Conservation (phyloP, 2,888 invertebrate species). For the Chelonus formosanus region DNA sequence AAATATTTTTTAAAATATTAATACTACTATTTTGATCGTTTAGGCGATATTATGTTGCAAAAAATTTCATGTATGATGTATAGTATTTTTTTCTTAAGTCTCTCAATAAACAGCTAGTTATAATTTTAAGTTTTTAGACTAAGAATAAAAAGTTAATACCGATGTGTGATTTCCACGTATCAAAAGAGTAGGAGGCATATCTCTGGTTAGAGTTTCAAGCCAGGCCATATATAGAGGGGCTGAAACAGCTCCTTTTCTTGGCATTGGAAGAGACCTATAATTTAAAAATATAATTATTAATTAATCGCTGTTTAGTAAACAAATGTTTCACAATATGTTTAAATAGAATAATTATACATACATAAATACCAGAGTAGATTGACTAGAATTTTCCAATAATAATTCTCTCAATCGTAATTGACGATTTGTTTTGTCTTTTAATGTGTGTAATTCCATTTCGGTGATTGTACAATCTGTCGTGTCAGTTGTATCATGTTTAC, state of each 20-base stretch:
- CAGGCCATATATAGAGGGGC: constrained; percentile 95
- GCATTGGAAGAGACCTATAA: constrained; percentile 87
- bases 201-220: constrained; percentile 89
- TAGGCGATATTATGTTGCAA: too few relatives aligned
- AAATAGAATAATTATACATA: constrained; percentile 66
- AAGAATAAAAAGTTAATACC: constrained; percentile 89
- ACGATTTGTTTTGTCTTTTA: constrained; percentile 88
- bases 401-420: constrained; percentile 92
- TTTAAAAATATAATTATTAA: constrained; percentile 21
- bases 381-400: constrained; percentile 84
- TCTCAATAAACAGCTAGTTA: too few relatives aligned
- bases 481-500: constrained; percentile 59
- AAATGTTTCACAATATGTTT: too few relatives aligned
- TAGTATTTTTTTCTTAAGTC: too few relatives aligned
- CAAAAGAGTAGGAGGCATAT: constrained; percentile 88
- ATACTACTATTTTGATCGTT: too few relatives aligned
- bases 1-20: too few relatives aligned
- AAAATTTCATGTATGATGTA: too few relatives aligned
- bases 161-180: constrained; percentile 89
- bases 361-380: constrained; percentile 94
- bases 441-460: constrained; percentile 75
- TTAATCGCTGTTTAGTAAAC: too few relatives aligned
- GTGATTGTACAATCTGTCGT: constrained; percentile 73
- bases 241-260: constrained; percentile 87
- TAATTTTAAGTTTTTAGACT: constrained; percentile 50